These are phyloP conservation scores for Megaptera novaeangliae DNA, from an alignment of 2,113 vertebrate genomes.

Conservation along the genomic window DNA sequence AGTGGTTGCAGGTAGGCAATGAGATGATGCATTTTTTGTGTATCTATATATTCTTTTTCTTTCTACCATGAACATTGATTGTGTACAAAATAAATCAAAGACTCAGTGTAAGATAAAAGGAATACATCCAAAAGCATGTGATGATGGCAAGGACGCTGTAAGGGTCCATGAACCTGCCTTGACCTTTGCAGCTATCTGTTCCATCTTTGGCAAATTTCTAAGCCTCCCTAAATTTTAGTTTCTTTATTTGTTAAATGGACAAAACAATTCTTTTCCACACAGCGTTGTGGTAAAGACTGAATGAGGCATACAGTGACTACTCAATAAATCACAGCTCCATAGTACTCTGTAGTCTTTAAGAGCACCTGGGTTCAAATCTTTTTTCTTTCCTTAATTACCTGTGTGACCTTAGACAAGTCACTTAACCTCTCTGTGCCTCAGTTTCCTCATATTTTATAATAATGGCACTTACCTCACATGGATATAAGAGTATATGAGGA, in stretches of 20 bases:
- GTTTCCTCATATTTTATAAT: constrained; percentile 2
- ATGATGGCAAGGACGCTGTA: not conserved
- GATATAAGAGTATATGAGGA: constrained; percentile 17
- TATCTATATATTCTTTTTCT: not conserved
- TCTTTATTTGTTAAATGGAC: not conserved
- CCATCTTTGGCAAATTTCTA: not conserved
- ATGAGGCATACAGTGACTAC: not conserved
- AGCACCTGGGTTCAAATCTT: not conserved
- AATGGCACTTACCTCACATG: not conserved
- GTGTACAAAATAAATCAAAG: not conserved
- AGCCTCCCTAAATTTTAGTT: not conserved
- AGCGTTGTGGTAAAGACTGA: not conserved
- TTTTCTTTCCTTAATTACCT: constrained; percentile 6
- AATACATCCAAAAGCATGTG: not conserved
- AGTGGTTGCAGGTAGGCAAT: not conserved
- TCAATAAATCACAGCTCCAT: not conserved
- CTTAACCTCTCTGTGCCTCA: constrained; percentile 33
- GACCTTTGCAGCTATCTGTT: not conserved
- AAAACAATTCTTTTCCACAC: not conserved
- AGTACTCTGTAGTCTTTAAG: not conserved
- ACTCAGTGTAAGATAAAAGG: not conserved
- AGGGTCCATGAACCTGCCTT: not conserved
- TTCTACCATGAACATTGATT: not conserved
- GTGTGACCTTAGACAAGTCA: constrained; percentile 19
- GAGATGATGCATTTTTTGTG: not conserved